phyloP scores from a whole-genome alignment of 2,888 invertebrate species.

The Lypha dubia region DNA sequence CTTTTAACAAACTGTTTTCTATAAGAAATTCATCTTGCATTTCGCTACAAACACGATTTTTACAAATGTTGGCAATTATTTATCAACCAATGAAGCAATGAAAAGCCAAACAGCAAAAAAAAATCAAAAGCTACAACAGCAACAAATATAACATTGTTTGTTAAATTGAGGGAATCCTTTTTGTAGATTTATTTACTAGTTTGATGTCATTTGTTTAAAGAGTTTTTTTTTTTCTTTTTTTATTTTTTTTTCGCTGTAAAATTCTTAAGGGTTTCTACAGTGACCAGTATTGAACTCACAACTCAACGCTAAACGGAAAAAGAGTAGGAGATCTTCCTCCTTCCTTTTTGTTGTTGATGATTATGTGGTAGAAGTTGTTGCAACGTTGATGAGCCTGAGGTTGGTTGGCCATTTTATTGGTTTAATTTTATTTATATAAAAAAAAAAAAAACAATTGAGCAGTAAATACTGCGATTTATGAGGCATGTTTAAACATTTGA shows the following conservation, averaged over 20 bases:
- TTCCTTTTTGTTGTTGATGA: background rate
- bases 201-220: constrained; percentile 69
- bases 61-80: constrained; percentile 82
- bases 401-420: constrained; percentile 28
- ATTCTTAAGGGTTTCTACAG: constrained; percentile 20
- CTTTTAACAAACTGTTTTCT: background rate
- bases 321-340: constrained; percentile 41
- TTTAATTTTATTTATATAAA: constrained; percentile 66
- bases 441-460: constrained; percentile 76
- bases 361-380: constrained; percentile 29
- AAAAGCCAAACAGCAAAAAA: constrained; percentile 69
- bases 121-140: constrained; percentile 39
- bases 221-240: constrained; percentile 23
- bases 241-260: constrained; percentile 13
- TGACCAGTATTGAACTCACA: constrained; percentile 17
- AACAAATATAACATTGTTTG: constrained; percentile 5
- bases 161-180: constrained; percentile 67
- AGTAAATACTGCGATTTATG: constrained; percentile 81
- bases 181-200: constrained; percentile 70
- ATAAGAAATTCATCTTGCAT: constrained; percentile 62
- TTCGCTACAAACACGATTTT: constrained; percentile 81
- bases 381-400: constrained; percentile 25
- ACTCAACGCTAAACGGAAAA: constrained; percentile 41
- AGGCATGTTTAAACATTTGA: constrained; percentile 81
- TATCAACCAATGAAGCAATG: constrained; percentile 74